These are phyloP conservation scores for Chondrosia reniformis DNA, from an alignment of 37 sponge, comb jelly and placozoan genomes.

Conservation along the genomic window DNA sequence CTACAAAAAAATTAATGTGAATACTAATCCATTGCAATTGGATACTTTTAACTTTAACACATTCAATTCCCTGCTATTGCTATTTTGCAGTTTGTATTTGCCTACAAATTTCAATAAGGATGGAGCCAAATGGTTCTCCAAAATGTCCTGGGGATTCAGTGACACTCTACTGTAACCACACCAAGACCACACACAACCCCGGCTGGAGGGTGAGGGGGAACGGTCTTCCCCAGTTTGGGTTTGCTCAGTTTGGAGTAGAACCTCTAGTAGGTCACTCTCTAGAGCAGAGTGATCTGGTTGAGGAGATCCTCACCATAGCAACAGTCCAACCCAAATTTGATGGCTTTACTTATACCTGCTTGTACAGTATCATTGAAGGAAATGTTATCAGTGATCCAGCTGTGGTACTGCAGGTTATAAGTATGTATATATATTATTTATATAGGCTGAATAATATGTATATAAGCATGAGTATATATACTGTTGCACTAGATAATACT, in stretches of 20 bases:
- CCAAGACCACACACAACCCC: background rate
- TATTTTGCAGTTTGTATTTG: too few species aligned
- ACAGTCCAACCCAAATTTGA: background rate
- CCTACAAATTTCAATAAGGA: background rate
- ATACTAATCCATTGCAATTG: too few species aligned
- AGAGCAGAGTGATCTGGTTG: too few species aligned
- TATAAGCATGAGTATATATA: too few species aligned
- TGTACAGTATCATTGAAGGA: background rate
- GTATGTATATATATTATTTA: too few species aligned
- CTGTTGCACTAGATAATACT: too few species aligned
- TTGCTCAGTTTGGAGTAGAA: background rate
- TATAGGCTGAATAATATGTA: too few species aligned
- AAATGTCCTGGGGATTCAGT: background rate
- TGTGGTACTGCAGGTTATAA: background rate
- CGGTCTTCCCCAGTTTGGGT: background rate
- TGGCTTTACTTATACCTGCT: background rate
- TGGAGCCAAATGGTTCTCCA: background rate
- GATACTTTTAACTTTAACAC: too few species aligned
- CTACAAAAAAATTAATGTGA: too few species aligned
- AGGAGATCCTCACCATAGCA: background rate
- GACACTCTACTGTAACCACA: background rate
- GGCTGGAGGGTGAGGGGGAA: constrained; percentile 1
- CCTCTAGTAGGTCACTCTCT: background rate
- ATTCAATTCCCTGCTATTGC: too few species aligned
- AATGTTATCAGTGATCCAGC: background rate